These are phyloP conservation scores for Lonchura striata DNA, from an alignment of 2,113 vertebrate genomes.

Conservation along the genomic window DNA sequence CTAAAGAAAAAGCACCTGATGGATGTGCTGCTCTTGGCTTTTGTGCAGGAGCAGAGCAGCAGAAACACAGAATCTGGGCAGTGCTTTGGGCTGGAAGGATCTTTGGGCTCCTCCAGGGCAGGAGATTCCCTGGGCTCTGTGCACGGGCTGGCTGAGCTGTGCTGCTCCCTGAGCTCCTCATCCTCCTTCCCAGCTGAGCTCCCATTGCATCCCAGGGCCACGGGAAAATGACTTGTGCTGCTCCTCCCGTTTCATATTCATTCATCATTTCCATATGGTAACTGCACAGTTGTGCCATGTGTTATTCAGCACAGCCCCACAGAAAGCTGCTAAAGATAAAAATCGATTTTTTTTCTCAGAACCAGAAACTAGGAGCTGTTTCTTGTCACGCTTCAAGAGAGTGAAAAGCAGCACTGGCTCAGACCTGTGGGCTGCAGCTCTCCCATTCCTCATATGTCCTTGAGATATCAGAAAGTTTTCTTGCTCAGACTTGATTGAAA, in stretches of 20 bases:
- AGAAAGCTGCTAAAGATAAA: conserved; percentile 3
- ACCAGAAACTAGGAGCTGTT: conserved; percentile 46
- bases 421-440: background rate
- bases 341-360: conserved; percentile 21
- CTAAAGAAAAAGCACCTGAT: conserved; percentile 28
- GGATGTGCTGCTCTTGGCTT: conserved; percentile 31
- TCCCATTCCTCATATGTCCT: background rate
- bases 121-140: rapidly evolving
- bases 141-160: background rate
- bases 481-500: background rate
- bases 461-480: background rate
- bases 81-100: background rate
- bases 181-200: background rate
- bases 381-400: conserved; percentile 55
- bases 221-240: background rate
- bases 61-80: rapidly evolving
- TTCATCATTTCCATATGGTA: conserved; percentile 18
- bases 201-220: background rate
- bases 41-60: background rate
- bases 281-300: background rate
- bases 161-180: background rate
- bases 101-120: rapidly evolving
- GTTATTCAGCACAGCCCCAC: conserved; percentile 2
- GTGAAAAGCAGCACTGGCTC: conserved; percentile 39
- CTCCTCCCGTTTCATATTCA: background rate